Conservation (phyloP, 2,113 vertebrate species). For the Prunella fulvescens region DNA sequence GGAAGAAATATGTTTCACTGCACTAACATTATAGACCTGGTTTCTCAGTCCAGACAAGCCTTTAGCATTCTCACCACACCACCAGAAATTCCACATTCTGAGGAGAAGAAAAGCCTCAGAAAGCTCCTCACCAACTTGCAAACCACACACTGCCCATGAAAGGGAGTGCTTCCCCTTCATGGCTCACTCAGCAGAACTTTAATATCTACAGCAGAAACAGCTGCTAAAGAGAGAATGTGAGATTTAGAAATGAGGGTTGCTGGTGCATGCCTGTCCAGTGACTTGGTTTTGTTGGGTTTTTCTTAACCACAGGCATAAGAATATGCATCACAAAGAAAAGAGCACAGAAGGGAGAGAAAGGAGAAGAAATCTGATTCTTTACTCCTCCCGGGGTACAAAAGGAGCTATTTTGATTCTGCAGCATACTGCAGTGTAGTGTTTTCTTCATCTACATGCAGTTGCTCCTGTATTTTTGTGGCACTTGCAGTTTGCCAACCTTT, state of each 20-base stretch:
- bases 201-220: not conserved
- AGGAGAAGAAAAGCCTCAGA: not conserved
- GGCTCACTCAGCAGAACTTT: not conserved
- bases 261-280: not conserved
- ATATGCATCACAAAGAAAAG: not conserved
- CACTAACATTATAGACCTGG: not conserved
- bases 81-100: not conserved
- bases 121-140: not conserved
- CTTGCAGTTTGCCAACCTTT: not conserved
- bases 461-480: not conserved
- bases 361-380: not conserved
- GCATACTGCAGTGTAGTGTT: not conserved
- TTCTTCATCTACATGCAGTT: not conserved
- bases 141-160: not conserved
- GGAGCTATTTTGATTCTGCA: not conserved
- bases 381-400: not conserved
- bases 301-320: not conserved
- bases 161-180: not conserved
- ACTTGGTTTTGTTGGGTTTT: not conserved
- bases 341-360: not conserved
- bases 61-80: not conserved
- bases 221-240: not conserved
- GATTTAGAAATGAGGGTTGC: not conserved
- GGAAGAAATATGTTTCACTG: not conserved
- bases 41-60: not conserved